Evolutionary conservation across 2,888 invertebrate genomes (phyloP), one percentile per base, ranked within the genome.

Genomic region (Dysmachus trigonus): DNA sequence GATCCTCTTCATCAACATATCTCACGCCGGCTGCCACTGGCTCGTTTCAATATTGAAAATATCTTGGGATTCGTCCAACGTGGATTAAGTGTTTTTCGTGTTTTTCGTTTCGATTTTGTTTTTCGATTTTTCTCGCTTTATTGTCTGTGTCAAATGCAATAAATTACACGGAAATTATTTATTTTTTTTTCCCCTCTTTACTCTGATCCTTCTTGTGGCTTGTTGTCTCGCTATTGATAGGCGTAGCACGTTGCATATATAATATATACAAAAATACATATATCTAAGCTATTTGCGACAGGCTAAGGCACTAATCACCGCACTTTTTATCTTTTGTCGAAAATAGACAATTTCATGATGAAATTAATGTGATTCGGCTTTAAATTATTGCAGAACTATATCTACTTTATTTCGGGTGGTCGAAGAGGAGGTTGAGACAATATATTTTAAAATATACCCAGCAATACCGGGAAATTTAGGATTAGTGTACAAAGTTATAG

Each of bases 81-180:
- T 72, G 72, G 72, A 83, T 83, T 83, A 83, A 83, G 77, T 77
- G 41, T 77, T 82, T 79, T 82, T 79, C 41, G 33, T 81, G 81
- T 81, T 81, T 81, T 81, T 81, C 81, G 7, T 81, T 53, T 81
- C 22, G 81, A 81, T 81, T 72, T 33, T 83, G 83, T 83, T 83
- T 72, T 83, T 83, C 83, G 83, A 83, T 83, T 83, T 83, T 83
- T 51, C 83, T 41, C 22, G 38, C 72, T 72, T 83, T 72, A 72
- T 83, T 83, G 83, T 83, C 47, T 83, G 71, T 71, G 72, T 72
- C 72, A 72, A 72, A 62, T 81, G 31, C 38, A 83, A 83, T 83
- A 83, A 83, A 83, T 83, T 83, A 62, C 18, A 62, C 27, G 62
- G 62, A 62, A 62, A 62, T 73, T 73, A 73, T 73, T 73, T 73